A percentile compares a stretch with the other conserved stretches of the same genome.
Conservation (phyloP, 2,888 invertebrate genomes). For the Drosophila engyochracea region DNA sequence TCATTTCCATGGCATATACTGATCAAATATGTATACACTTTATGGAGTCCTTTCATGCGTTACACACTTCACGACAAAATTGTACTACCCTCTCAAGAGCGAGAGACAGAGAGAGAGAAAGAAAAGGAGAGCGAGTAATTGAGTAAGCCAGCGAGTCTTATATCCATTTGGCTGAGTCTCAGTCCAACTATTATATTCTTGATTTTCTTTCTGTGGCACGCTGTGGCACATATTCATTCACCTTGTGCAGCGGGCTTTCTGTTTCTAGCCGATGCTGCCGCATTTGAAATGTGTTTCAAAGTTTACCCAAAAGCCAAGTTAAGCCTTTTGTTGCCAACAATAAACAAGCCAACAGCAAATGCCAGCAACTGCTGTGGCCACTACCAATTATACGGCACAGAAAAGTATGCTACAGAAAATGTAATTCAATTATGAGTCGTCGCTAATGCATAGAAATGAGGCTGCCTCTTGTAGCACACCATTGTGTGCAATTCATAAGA, state of each 20-base stretch:
- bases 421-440: constrained; percentile 64
- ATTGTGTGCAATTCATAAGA: neutral
- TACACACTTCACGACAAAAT: neutral
- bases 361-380: constrained; percentile 6
- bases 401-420: constrained; percentile 59
- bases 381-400: constrained; percentile 60
- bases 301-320: constrained; percentile 51
- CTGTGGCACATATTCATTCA: constrained; percentile 33
- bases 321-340: constrained; percentile 70
- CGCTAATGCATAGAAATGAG: constrained; percentile 29
- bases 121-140: neutral
- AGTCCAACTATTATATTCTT: constrained; percentile 69
- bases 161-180: constrained; percentile 32
- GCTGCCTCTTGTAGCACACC: neutral
- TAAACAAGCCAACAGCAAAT: constrained; percentile 10
- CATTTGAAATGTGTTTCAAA: constrained; percentile 50
- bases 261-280: constrained; percentile 19
- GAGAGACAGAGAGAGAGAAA: neutral
- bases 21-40: neutral
- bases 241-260: constrained; percentile 4
- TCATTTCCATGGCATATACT: neutral
- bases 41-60: neutral
- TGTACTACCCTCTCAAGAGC: neutral
- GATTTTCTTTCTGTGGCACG: constrained; percentile 52
- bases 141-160: constrained; percentile 19